These are phyloP conservation scores for Petroica traversi DNA, from an alignment of 2,113 vertebrate genomes.

Conservation along the genomic window DNA sequence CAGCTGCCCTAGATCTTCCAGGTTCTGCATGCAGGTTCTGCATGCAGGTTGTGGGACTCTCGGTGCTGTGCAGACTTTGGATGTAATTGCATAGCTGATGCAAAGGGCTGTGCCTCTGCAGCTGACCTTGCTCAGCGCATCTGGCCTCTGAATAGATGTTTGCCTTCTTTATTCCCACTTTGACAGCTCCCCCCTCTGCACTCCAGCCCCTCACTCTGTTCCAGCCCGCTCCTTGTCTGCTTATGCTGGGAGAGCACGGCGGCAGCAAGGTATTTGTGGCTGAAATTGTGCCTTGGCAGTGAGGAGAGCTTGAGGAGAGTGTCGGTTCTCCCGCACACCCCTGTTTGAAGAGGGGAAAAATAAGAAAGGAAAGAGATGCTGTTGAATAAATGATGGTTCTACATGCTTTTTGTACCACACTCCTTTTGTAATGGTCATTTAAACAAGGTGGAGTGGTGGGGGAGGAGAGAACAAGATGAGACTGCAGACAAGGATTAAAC, in stretches of 20 bases:
- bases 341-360: background rate
- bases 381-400: constrained; percentile 22
- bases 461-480: background rate
- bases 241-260: background rate
- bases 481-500: constrained; percentile 15
- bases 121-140: constrained; percentile 70
- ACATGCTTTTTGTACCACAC: background rate
- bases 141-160: constrained; percentile 71
- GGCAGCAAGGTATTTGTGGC: background rate
- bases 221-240: constrained; percentile 29
- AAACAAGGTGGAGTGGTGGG: constrained; percentile 5
- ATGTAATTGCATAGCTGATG: constrained; percentile 75
- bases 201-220: constrained; percentile 1
- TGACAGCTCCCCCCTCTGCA: constrained; percentile 56
- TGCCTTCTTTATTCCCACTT: constrained; percentile 69
- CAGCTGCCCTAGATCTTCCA: background rate
- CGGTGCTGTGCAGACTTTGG: constrained; percentile 66
- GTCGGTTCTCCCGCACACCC: fast-evolving
- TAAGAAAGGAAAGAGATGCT: background rate
- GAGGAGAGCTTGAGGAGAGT: background rate
- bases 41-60: constrained; percentile 45
- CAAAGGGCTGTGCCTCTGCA: constrained; percentile 56
- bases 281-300: background rate
- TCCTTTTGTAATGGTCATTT: constrained; percentile 46
- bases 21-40: constrained; percentile 22